phyloP scores from a whole-genome alignment of 2,888 invertebrate species.

The Ptychoptera contaminata region DNA sequence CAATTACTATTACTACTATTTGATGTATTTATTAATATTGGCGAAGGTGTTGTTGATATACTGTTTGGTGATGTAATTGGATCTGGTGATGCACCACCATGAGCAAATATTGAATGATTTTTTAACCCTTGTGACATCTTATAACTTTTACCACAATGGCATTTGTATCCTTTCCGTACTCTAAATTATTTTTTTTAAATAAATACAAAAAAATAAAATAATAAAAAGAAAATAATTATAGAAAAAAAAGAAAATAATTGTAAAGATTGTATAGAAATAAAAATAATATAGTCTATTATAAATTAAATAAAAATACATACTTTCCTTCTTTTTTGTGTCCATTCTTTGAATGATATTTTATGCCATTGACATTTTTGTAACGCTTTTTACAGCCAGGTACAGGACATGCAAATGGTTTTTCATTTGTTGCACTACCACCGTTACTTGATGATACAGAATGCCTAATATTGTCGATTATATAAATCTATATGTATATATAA shows the following conservation, averaged over 20 bases:
- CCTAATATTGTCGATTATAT: constrained; percentile 25
- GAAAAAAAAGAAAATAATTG: too few relatives aligned
- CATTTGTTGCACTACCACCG: constrained; percentile 33
- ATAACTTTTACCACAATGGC: constrained; percentile 75
- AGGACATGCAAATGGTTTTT: constrained; percentile 72
- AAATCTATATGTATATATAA: not conserved
- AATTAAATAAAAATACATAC: constrained; percentile 35
- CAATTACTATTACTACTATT: constrained; percentile 30
- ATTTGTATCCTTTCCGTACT: constrained; percentile 64
- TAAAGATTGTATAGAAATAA: too few relatives aligned
- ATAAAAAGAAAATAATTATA: constrained; percentile 4
- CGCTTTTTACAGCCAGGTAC: constrained; percentile 76
- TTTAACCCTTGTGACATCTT: constrained; percentile 66
- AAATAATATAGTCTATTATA: too few relatives aligned
- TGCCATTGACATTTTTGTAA: constrained; percentile 78
- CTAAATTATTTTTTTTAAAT: constrained; percentile 26
- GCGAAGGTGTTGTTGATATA: constrained; percentile 28
- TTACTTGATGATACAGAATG: constrained; percentile 32
- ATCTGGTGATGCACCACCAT: constrained; percentile 14
- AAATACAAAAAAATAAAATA: constrained; percentile 9
- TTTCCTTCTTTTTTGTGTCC: constrained; percentile 73
- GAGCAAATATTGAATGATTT: constrained; percentile 41
- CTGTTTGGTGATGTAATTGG: constrained; percentile 14
- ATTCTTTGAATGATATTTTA: constrained; percentile 77
- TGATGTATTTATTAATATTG: constrained; percentile 29